Evolutionary conservation across 1,140 invertebrate species (phyloP).

Genomic region (Drosophila rhopaloa): DNA sequence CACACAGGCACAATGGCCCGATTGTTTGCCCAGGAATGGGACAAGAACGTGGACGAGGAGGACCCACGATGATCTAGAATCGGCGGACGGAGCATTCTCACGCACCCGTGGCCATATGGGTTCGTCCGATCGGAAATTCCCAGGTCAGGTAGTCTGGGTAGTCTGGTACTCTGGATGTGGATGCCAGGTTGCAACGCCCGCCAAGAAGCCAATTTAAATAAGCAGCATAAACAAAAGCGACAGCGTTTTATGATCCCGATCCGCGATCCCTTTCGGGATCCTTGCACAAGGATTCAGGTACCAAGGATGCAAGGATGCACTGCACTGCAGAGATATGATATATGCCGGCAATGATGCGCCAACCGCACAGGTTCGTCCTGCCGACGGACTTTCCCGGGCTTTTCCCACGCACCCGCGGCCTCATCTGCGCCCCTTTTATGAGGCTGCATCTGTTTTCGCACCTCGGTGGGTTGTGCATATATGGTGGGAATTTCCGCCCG

Average conservation of each 20-base stretch:
- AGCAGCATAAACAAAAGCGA: constrained; percentile 80
- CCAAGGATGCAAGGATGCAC: too few relatives aligned
- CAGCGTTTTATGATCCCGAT: constrained; percentile 59
- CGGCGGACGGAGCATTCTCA: constrained; percentile 32
- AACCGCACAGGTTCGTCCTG: constrained; percentile 41
- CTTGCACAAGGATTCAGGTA: constrained; percentile 1
- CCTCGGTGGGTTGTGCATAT: neutral
- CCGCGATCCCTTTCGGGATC: constrained; percentile 1
- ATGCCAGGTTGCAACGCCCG: constrained; percentile 54
- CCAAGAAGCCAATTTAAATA: constrained; percentile 83
- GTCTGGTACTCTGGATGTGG: too few relatives aligned
- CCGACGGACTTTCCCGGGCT: constrained; percentile 17
- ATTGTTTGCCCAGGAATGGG: too few relatives aligned
- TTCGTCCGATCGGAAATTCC: constrained; percentile 63
- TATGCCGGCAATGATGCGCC: constrained; percentile 35
- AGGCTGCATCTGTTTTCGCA: constrained; percentile 46
- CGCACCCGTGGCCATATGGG: constrained; percentile 57
- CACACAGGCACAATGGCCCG: neutral
- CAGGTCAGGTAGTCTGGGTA: constrained; percentile 11
- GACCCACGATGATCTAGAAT: constrained; percentile 53
- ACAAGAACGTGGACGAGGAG: constrained; percentile 21
- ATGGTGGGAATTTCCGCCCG: constrained; percentile 35
- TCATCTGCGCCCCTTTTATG: constrained; percentile 48
- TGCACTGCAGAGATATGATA: neutral
- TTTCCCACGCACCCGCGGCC: constrained; percentile 42